Conservation (phyloP, 2,113 vertebrate genomes). For the Fulmarus glacialis region DNA sequence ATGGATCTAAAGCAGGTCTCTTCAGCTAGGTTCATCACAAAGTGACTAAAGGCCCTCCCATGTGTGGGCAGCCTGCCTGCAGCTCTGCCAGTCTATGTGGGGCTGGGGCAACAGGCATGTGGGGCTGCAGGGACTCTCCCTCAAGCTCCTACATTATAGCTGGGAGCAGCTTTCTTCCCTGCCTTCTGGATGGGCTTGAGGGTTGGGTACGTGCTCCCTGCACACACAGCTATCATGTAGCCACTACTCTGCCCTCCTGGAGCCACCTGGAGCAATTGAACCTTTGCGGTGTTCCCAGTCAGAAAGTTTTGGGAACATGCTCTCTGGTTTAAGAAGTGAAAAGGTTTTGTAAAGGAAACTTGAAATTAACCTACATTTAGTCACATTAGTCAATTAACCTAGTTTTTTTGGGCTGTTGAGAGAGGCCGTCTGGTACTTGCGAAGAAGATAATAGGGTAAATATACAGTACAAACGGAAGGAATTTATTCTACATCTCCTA, state of each 20-base stretch:
- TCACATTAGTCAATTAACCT: not conserved
- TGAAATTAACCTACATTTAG: not conserved
- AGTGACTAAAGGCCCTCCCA: not conserved
- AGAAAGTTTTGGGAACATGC: not conserved
- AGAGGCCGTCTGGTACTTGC: not conserved
- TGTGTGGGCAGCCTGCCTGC: not conserved
- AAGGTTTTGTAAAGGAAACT: not conserved
- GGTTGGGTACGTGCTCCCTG: rapidly evolving
- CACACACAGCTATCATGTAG: not conserved
- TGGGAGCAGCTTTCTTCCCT: not conserved
- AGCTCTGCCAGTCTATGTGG: not conserved
- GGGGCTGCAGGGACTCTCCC: not conserved
- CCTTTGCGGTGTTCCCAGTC: not conserved
- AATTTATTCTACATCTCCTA: not conserved
- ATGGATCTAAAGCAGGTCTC: not conserved
- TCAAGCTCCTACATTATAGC: not conserved
- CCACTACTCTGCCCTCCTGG: not conserved
- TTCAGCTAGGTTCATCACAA: not conserved
- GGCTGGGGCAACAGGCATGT: not conserved
- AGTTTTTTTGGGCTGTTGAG: not conserved
- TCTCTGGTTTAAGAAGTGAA: not conserved
- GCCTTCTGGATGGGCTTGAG: not conserved
- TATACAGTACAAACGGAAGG: not conserved
- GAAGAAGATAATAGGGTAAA: not conserved
- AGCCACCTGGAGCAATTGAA: not conserved